Evolutionary conservation across 2,888 invertebrate genomes (phyloP).

Genomic region (Drosophila kanekoi): DNA sequence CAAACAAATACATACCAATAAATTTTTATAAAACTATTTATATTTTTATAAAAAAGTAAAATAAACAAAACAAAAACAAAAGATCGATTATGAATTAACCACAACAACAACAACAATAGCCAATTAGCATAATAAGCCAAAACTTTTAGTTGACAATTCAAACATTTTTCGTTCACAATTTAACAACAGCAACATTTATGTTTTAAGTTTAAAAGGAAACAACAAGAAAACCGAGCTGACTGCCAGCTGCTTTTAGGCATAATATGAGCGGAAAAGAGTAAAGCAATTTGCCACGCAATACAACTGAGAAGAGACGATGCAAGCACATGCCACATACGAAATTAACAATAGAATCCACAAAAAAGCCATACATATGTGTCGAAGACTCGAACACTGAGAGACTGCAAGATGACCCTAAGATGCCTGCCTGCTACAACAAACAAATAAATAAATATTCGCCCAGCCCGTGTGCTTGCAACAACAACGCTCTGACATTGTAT

Average conservation of each 20-base stretch:
- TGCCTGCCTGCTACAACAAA: slow-evolving; percentile 60
- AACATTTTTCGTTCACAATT: slow-evolving; percentile 59
- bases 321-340: slow-evolving; percentile 56
- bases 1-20: slow-evolving; percentile 71
- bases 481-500: slow-evolving; percentile 8
- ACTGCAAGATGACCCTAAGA: slow-evolving; percentile 37
- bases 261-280: too few relatives aligned
- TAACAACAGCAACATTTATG: slow-evolving; percentile 71
- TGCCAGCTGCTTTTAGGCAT: slow-evolving; percentile 15
- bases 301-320: slow-evolving; percentile 6
- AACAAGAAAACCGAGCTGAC: slow-evolving; percentile 28
- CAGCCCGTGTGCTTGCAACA: slow-evolving; percentile 41
- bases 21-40: slow-evolving; percentile 80
- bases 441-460: slow-evolving; percentile 37
- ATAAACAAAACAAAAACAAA: slow-evolving; percentile 47
- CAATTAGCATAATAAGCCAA: slow-evolving; percentile 76
- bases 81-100: slow-evolving; percentile 42
- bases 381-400: slow-evolving; percentile 34
- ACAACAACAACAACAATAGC: slow-evolving; percentile 64
- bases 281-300: slow-evolving; percentile 15
- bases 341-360: slow-evolving; percentile 63
- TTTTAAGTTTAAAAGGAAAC: slow-evolving; percentile 53
- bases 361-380: slow-evolving; percentile 7
- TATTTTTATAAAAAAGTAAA: slow-evolving; percentile 84
- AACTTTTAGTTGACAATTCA: slow-evolving; percentile 56